Evolutionary conservation across 2,113 vertebrate species (phyloP).

Genomic region (Bubo bubo): DNA sequence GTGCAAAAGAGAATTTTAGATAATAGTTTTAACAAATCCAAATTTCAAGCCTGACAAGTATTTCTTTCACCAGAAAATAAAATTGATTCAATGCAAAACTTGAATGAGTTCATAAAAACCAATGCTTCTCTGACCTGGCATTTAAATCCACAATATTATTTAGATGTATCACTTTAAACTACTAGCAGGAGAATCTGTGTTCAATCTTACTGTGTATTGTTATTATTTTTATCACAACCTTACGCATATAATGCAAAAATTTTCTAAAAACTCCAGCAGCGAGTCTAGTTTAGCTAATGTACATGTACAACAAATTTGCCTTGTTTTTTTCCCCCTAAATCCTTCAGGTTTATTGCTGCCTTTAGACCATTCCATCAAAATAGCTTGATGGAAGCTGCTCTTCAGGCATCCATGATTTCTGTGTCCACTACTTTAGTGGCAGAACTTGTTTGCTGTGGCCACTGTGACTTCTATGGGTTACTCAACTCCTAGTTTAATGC

Average conservation of each 20-base stretch:
- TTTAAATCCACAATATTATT: neutral
- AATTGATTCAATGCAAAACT: neutral
- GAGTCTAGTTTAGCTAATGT: neutral
- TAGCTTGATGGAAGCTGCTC: neutral
- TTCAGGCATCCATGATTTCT: neutral
- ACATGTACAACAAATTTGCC: neutral
- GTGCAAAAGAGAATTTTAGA: neutral
- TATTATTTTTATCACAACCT: neutral
- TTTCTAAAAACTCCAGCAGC: neutral
- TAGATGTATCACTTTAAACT: neutral
- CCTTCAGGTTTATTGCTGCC: neutral
- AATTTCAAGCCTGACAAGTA: neutral
- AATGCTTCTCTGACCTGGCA: neutral
- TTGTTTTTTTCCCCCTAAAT: neutral
- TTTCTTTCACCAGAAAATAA: neutral
- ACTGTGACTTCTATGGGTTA: neutral
- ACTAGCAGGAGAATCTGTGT: neutral
- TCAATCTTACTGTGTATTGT: neutral
- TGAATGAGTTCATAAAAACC: neutral
- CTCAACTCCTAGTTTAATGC: constrained; percentile 11
- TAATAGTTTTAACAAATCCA: neutral
- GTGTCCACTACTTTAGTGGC: neutral
- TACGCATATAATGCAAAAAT: neutral
- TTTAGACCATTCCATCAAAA: neutral
- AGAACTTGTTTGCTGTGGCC: neutral